These are phyloP conservation scores for Melinopterus prodromus DNA, from an alignment of 2,888 invertebrate species.

Conservation along the genomic window DNA sequence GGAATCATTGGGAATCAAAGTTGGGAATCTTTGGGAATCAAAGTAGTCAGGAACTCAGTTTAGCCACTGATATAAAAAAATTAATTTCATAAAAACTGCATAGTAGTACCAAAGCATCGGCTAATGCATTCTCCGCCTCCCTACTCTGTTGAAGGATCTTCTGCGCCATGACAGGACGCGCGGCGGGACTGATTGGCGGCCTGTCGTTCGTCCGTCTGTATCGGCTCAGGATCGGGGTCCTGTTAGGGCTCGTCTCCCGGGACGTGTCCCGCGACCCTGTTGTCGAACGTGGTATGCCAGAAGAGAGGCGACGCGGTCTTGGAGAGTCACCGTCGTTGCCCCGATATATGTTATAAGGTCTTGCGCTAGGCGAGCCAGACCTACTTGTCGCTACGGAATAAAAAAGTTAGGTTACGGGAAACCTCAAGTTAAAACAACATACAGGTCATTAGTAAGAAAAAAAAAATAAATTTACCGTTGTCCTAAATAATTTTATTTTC, in stretches of 20 bases:
- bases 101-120: slow-evolving; percentile 70
- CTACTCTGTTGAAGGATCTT: slow-evolving; percentile 85
- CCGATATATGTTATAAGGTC: slow-evolving; percentile 71
- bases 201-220: slow-evolving; percentile 60
- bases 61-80: slow-evolving; percentile 15
- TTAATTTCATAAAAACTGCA: slow-evolving; percentile 33
- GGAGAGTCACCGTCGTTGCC: slow-evolving; percentile 55
- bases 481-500: too few relatives aligned
- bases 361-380: slow-evolving; percentile 92
- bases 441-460: background rate
- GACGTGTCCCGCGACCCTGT: slow-evolving; percentile 71
- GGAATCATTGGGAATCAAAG: background rate
- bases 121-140: slow-evolving; percentile 86
- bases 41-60: background rate
- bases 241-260: slow-evolving; percentile 58
- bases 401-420: slow-evolving; percentile 17
- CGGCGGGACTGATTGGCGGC: slow-evolving; percentile 65
- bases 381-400: slow-evolving; percentile 82
- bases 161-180: slow-evolving; percentile 76
- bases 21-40: background rate
- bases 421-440: background rate
- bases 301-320: slow-evolving; percentile 69
- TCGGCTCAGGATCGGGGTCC: slow-evolving; percentile 50
- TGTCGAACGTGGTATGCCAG: slow-evolving; percentile 76
- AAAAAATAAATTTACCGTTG: too few relatives aligned